Evolutionary conservation across 2,888 invertebrate species (phyloP).

Genomic region (Lycophotia porphyrea): DNA sequence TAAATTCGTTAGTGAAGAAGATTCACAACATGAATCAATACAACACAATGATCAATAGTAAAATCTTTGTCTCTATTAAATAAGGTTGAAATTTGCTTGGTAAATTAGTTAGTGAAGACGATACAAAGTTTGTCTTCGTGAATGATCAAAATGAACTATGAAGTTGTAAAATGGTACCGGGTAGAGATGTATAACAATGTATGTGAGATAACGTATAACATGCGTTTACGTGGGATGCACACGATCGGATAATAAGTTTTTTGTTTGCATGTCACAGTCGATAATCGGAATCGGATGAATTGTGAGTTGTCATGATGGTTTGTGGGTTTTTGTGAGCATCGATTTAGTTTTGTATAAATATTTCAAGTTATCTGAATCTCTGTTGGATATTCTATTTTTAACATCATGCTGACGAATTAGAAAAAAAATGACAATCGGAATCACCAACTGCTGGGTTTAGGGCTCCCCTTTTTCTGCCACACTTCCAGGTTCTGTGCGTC

Average conservation of each 20-base stretch:
- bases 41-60: conserved; percentile 55
- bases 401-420: not conserved
- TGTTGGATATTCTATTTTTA: not conserved
- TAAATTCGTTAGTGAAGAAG: not conserved
- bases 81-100: conserved; percentile 61
- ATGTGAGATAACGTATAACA: conserved; percentile 82
- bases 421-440: too few species aligned
- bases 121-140: conserved; percentile 47
- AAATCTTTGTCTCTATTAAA: not conserved
- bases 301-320: conserved; percentile 46
- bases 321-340: conserved; percentile 16
- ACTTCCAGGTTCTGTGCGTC: too few species aligned
- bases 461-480: too few species aligned
- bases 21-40: conserved; percentile 32
- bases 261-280: conserved; percentile 70
- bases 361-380: not conserved
- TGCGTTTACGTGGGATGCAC: conserved; percentile 83
- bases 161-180: conserved; percentile 67
- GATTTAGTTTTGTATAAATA: conserved; percentile 32
- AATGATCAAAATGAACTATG: conserved; percentile 66
- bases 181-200: conserved; percentile 69
- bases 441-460: too few species aligned
- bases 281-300: conserved; percentile 50
- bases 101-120: conserved; percentile 16
- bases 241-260: conserved; percentile 79